Conservation (phyloP, 2,113 vertebrate genomes). For the Crotalus tigris region DNA sequence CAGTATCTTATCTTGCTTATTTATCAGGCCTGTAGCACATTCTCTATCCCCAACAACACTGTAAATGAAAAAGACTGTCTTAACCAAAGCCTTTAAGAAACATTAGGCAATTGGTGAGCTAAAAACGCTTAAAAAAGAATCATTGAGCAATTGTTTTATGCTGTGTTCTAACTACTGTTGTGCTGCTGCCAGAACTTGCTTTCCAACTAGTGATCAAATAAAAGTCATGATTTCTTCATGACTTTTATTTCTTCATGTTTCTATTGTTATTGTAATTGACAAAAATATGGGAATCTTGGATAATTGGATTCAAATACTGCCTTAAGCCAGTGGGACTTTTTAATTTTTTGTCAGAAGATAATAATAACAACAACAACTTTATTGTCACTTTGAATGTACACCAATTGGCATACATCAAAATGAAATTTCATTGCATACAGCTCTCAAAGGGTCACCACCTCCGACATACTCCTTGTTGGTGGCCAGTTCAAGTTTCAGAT, state of each 20-base stretch:
- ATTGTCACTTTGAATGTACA: too few species aligned
- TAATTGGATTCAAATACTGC: not conserved
- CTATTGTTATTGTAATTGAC: not conserved
- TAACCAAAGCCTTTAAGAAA: not conserved
- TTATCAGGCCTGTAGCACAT: not conserved
- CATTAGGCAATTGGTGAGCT: not conserved
- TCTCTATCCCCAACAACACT: not conserved
- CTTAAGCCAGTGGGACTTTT: not conserved
- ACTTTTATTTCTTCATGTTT: not conserved
- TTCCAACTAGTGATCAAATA: not conserved
- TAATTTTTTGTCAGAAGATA: not conserved
- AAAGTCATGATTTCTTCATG: not conserved
- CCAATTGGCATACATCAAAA: too few species aligned
- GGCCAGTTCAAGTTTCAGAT: too few species aligned
- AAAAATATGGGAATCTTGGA: not conserved
- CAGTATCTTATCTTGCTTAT: not conserved
- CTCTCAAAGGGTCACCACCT: too few species aligned
- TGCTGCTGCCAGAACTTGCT: not conserved
- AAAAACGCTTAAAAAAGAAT: not conserved
- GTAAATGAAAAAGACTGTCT: not conserved
- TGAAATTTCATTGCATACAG: too few species aligned
- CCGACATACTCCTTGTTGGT: too few species aligned
- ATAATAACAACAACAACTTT: too few species aligned
- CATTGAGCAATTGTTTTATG: not conserved
- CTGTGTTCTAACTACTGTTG: not conserved